Percentiles rank a stretch among this genome's conserved stretches.
These are phyloP conservation scores for Poecilus cupreus DNA, from an alignment of 2,888 invertebrate genomes.

Conservation along the genomic window DNA sequence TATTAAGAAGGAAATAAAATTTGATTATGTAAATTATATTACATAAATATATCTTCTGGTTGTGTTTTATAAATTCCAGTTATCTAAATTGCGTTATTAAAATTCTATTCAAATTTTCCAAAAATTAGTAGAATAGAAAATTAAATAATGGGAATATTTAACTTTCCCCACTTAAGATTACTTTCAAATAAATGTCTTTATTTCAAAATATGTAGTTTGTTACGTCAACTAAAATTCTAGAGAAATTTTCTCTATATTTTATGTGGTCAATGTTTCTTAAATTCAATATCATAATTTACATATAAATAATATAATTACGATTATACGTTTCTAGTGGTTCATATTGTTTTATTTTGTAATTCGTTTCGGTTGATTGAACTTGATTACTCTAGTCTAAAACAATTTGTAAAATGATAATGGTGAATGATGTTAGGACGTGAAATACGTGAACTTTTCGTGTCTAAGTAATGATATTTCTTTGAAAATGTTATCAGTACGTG, in stretches of 20 bases:
- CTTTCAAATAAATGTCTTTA: neutral
- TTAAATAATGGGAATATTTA: neutral
- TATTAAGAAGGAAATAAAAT: neutral
- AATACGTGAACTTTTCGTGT: constrained; percentile 25
- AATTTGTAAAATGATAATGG: neutral
- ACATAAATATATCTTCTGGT: neutral
- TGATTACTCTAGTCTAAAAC: neutral
- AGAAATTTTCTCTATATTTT: neutral
- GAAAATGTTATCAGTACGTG: constrained; percentile 20
- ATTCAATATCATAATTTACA: neutral
- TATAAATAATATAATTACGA: too few species aligned
- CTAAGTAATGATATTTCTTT: neutral
- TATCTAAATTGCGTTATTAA: neutral
- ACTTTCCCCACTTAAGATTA: neutral
- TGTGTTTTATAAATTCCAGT: neutral
- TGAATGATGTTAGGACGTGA: neutral
- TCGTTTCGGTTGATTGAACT: neutral
- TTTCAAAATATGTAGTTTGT: too few species aligned
- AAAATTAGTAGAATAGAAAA: neutral
- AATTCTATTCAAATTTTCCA: neutral
- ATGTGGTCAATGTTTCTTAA: neutral
- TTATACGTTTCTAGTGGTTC: neutral
- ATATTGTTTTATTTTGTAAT: neutral
- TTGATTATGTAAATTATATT: neutral
- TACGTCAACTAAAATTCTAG: too few species aligned